Base-by-base conservation (phyloP, 1,140 invertebrate genomes). In the Pachyrhynchus sulphureomaculatus region DNA sequence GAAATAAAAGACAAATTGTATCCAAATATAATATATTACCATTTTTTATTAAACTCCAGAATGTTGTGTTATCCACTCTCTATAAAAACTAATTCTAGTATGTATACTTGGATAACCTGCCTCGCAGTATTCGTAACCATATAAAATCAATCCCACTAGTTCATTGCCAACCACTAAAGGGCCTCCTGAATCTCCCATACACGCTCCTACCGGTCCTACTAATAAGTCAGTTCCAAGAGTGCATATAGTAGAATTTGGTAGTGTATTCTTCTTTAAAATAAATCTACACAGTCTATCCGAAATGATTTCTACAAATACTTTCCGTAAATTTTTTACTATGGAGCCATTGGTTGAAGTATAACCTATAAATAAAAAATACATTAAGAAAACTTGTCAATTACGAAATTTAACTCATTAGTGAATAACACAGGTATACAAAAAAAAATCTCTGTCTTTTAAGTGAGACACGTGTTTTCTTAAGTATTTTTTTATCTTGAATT, bases 121-220 rank as follows among this genome's bases (percentile, higher is more conserved):
- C 8, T 55, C 51, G 21, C 63, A 65, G 4, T 5, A 10, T 13
- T 32, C 17, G 10, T 49, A 2, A 0, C 63, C 63, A 18, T 29
- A 65, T 6, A 58, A 61, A 2, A 62, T 52, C 13, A 65, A 21
- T 15, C 63, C 63, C 10, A 61, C 26, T 21, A 55, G 26, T 9
- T 17, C 18, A 13, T 37, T 41, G 2, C 33, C 33, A 4, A 77
- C 70, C 86, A 92, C 90, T 4, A 93, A 69, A 0, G 91, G 89
- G 20, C 91, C 91, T 2, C 90, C 90, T 26, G 88, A 92, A 74
- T 93, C 90, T 13, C 90, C 90, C 74, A 89, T 87, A 69, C 91
- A 93, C 4, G 90, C 61, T n/a, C 61, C 61, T 10, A 63, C 53
- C 17, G 20, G 1, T 15, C 61, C 61, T 24, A 32, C 9, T 8